Evolutionary conservation across 2,888 invertebrate genomes (phyloP).

Genomic region (Cybosia mesomella): DNA sequence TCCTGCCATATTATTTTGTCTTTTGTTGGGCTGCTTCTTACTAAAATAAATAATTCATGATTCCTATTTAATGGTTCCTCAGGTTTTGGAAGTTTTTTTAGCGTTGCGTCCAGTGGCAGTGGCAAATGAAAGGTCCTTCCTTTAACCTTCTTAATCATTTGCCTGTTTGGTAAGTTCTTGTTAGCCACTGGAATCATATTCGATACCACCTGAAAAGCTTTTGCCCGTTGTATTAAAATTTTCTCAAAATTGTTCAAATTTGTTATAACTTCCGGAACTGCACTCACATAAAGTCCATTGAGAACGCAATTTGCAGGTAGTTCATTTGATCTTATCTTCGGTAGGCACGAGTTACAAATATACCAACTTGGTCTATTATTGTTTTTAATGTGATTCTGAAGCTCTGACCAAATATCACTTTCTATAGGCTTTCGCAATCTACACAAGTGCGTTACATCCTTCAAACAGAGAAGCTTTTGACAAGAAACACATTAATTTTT

Average conservation of each 20-base stretch:
- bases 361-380: neutral
- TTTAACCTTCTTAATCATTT: slow-evolving; percentile 1
- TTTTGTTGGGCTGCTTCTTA: slow-evolving; percentile 2
- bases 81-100: neutral
- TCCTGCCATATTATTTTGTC: slow-evolving; percentile 2
- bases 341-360: neutral
- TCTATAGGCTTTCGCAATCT: neutral
- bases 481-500: neutral
- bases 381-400: neutral
- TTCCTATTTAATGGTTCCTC: neutral
- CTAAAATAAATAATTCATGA: slow-evolving; percentile 1
- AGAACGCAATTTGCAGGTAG: neutral
- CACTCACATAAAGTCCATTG: neutral
- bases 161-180: slow-evolving; percentile 6
- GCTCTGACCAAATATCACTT: neutral
- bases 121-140: too few relatives aligned
- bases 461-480: neutral
- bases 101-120: neutral
- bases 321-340: neutral
- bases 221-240: neutral
- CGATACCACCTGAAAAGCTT: neutral
- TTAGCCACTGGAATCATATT: neutral
- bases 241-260: neutral
- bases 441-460: neutral
- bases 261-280: neutral